Evolutionary conservation across 1,140 invertebrate species (phyloP).

Genomic region (Neoseiulus cucumeris): DNA sequence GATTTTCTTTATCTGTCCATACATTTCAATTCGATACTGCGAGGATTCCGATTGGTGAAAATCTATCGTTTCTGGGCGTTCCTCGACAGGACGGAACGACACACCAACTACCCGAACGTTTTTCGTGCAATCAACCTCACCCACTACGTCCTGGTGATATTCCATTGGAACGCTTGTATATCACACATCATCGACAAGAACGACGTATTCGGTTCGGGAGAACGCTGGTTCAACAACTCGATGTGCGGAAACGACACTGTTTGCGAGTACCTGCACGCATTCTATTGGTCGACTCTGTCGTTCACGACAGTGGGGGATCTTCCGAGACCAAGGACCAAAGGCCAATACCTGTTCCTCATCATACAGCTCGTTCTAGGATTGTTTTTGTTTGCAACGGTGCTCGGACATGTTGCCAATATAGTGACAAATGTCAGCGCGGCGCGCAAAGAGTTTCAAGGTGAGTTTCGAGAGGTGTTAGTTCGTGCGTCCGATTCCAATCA

Average conservation of each 20-base stretch:
- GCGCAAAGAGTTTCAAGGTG: conserved; percentile 86
- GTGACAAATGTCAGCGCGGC: conserved; percentile 83
- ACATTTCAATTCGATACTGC: conserved; percentile 87
- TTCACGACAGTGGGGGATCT: conserved; percentile 62
- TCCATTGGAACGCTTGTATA: conserved; percentile 97
- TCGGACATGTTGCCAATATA: conserved; percentile 84
- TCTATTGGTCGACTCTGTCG: conserved; percentile 91
- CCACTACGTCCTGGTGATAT: conserved; percentile 90
- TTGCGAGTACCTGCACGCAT: conserved; percentile 85
- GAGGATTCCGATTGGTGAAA: conserved; percentile 90
- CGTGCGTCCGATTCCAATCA: too few species aligned
- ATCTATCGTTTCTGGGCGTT: conserved; percentile 97
- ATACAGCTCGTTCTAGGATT: conserved; percentile 69
- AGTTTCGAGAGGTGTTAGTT: conserved; percentile 24
- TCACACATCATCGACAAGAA: conserved; percentile 89
- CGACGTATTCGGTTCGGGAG: conserved; percentile 70
- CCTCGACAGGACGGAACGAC: conserved; percentile 89
- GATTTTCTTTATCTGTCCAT: conserved; percentile 96
- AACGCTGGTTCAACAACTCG: conserved; percentile 48
- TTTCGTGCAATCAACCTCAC: conserved; percentile 77
- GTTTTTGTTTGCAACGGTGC: conserved; percentile 69
- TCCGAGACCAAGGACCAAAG: conserved; percentile 52
- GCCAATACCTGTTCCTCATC: conserved; percentile 75
- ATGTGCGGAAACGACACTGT: conserved; percentile 53
- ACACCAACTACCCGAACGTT: conserved; percentile 95